A percentile compares a stretch with the other conserved stretches of the same genome.
Evolutionary conservation across 2,797 vertebrate genomes (phyloP).

Genomic region (Streptopelia turtur): DNA sequence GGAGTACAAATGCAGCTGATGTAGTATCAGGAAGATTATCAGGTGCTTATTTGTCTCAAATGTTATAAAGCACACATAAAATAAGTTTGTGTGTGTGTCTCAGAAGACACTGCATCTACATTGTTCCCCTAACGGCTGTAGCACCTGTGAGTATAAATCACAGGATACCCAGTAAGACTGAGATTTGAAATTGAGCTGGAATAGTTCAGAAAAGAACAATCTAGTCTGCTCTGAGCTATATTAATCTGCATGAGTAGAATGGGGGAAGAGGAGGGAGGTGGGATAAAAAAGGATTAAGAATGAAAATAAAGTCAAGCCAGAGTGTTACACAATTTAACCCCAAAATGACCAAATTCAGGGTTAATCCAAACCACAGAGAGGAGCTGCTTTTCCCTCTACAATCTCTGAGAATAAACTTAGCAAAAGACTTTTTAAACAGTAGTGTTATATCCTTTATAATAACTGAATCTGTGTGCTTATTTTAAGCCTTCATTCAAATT

Average conservation of each 20-base stretch:
- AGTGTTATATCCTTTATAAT: not conserved
- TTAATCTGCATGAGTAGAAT: constrained; percentile 11
- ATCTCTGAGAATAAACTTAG: not conserved
- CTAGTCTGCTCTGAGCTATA: not conserved
- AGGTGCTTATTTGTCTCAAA: constrained; percentile 46
- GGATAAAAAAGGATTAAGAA: not conserved
- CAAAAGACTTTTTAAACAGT: not conserved
- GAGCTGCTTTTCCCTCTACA: not conserved
- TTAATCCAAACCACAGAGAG: not conserved
- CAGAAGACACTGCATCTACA: not conserved
- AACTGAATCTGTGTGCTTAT: not conserved
- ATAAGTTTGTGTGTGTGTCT: constrained; percentile 43
- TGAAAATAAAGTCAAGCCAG: not conserved
- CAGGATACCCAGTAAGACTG: not conserved
- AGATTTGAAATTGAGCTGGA: constrained; percentile 25
- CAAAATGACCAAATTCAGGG: not conserved
- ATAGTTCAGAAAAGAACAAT: not conserved
- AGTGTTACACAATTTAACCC: not conserved
- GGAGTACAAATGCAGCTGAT: constrained; percentile 19
- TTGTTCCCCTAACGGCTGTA: not conserved
- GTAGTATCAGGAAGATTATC: constrained; percentile 44
- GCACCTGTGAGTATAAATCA: constrained; percentile 45
- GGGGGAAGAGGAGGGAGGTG: not conserved
- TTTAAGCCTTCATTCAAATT: not conserved
- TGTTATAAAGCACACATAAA: constrained; percentile 53